Evolutionary conservation across 2,888 invertebrate species (phyloP), one percentile per base, ranked within the genome.

Genomic region (Drosophila tripunctata): DNA sequence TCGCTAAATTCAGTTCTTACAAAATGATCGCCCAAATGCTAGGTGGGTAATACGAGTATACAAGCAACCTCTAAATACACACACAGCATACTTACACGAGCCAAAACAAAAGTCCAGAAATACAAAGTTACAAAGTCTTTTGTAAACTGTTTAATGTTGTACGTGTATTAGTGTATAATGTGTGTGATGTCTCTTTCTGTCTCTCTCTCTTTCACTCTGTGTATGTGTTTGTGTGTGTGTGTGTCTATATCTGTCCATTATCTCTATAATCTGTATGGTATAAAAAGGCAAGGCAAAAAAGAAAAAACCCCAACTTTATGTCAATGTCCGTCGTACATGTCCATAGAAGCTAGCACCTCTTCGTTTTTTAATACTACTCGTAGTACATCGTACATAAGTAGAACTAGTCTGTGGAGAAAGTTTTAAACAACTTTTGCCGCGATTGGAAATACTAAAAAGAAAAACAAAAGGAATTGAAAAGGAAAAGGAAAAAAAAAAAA

Each of bases 121-220:
- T 14, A 33, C 52, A 8, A n/a, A 33, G 35, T 44, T 36, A 55
- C 58, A 55, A n/a, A 36, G 48, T 67, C 62, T 60, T 68, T 66
- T 60, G 64, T 58, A 77, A 65, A 63, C 58, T 65, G 57, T 71
- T 81, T 60, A 76, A 80, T 87, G 85, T 87, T 79, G 80, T 86
- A 67, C 76, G 85, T 85, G 83, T 83, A 68, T 85, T 75, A 76
- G 77, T 81, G 85, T 36, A 14, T 24, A 43, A 7, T 75, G 73
- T 78, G 79, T 78, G 75, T 75, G 71, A 69, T 75, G 71, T 57
- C 64, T 66, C 30, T 61, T 33, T 70, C 51, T 78, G 75, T 87
- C 57, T 79, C 84, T 81, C 72, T n/a, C 1, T 35, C 12, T 14
- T 10, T 15, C 12, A 17, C 21, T 78, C 67, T 73, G 77, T n/a